A percentile compares a stretch with the other conserved stretches of the same genome.
These are phyloP conservation scores for Ornithoptera priamus DNA, from an alignment of 2,888 invertebrate species.

Conservation along the genomic window DNA sequence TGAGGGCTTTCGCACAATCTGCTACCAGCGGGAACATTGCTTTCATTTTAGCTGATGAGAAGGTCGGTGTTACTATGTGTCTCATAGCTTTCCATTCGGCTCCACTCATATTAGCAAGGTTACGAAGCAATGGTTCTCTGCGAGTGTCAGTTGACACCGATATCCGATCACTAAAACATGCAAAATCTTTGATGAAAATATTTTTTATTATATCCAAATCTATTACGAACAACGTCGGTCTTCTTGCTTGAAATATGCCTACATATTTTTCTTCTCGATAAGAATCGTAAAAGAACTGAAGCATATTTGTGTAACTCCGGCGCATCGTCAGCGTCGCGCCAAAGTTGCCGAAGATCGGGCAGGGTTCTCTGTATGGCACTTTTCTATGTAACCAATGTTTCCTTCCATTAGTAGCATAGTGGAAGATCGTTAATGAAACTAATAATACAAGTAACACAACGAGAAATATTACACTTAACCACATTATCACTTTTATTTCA, in stretches of 20 bases:
- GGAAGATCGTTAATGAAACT: conserved; percentile 57
- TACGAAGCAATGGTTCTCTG: conserved; percentile 69
- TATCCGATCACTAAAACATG: conserved; percentile 64
- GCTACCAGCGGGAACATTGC: conserved; percentile 72
- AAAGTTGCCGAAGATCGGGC: conserved; percentile 75
- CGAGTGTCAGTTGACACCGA: conserved; percentile 66
- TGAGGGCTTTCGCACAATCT: conserved; percentile 63
- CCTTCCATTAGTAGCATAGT: conserved; percentile 63
- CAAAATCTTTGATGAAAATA: conserved; percentile 62
- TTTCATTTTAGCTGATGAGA: conserved; percentile 75
- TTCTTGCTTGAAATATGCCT: conserved; percentile 71
- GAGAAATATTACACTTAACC: conserved; percentile 46
- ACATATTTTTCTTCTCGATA: conserved; percentile 62
- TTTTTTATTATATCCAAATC: conserved; percentile 66
- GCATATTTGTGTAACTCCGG: conserved; percentile 63
- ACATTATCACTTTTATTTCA: conserved; percentile 58
- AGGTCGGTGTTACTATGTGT: conserved; percentile 70
- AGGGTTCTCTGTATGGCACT: conserved; percentile 71
- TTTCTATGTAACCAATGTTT: conserved; percentile 68
- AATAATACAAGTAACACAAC: conserved; percentile 50
- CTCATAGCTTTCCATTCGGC: conserved; percentile 72
- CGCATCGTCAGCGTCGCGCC: conserved; percentile 68
- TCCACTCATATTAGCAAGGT: conserved; percentile 73
- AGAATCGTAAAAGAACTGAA: conserved; percentile 61
- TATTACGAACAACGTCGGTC: conserved; percentile 67